Percentiles rank a stretch among this genome's conserved stretches.
These are phyloP conservation scores for Lagorchestes hirsutus DNA, from an alignment of 2,797 vertebrate species.

Conservation along the genomic window DNA sequence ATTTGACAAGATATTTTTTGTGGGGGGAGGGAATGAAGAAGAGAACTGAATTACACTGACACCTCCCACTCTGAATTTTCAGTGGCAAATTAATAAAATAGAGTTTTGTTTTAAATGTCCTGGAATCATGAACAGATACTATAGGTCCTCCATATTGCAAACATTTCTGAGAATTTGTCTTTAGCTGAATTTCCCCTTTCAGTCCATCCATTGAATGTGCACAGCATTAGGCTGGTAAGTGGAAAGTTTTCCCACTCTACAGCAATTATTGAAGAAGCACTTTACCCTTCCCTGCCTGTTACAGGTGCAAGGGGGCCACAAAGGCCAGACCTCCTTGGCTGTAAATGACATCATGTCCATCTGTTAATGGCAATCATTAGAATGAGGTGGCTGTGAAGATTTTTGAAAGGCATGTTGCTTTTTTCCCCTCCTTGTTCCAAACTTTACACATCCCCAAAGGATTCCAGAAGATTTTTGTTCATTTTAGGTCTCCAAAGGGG, in stretches of 20 bases:
- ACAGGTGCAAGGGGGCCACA: neutral
- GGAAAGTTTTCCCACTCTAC: neutral
- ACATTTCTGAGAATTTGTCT: conserved; percentile 5
- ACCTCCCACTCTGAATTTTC: neutral
- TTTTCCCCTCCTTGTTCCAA: neutral
- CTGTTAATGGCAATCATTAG: conserved; percentile 2
- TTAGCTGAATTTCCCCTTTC: neutral
- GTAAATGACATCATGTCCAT: conserved; percentile 10
- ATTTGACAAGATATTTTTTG: neutral
- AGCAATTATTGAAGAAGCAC: neutral
- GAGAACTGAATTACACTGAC: neutral
- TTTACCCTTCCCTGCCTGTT: neutral
- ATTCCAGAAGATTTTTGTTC: neutral
- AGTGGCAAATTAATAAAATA: neutral
- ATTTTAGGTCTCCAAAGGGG: neutral
- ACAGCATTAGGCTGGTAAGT: neutral
- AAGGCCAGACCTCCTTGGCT: neutral
- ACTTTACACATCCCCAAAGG: neutral
- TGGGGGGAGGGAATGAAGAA: neutral
- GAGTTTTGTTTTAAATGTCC: neutral
- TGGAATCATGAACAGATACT: neutral
- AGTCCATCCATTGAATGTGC: neutral
- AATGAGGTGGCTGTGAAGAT: neutral
- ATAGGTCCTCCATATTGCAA: conserved; percentile 1
- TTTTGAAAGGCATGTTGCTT: neutral